These are phyloP conservation scores for Patella depressa DNA, from an alignment of 2,888 invertebrate species.

Conservation along the genomic window DNA sequence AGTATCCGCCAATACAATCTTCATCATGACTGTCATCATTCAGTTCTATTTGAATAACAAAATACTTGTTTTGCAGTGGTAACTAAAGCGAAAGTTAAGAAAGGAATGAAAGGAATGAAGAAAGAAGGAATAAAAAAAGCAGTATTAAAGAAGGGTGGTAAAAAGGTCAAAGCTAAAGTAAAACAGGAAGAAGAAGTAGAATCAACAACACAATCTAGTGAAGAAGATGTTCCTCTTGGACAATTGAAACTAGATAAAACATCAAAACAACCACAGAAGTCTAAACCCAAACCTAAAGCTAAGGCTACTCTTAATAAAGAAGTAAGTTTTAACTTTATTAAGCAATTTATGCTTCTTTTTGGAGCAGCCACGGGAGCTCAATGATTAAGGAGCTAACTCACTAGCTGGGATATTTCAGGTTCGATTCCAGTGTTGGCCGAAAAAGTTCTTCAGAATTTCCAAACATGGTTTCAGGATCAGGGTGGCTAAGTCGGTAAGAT, in stretches of 20 bases:
- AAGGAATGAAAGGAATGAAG: not conserved
- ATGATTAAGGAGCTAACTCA: no score
- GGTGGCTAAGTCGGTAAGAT: no score
- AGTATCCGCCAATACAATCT: no score
- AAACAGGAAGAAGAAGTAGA: not conserved
- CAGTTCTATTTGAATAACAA: no score
- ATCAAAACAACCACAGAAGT: not conserved
- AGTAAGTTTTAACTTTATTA: not conserved
- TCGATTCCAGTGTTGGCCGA: no score
- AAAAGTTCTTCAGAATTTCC: no score
- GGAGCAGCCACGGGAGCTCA: no score
- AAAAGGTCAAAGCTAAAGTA: not conserved
- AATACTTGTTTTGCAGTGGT: no score
- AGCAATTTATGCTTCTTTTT: no score
- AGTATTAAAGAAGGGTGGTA: not conserved
- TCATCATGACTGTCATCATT: no score
- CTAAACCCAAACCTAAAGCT: not conserved
- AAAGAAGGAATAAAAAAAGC: slow-evolving; percentile 14
- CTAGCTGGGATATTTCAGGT: no score
- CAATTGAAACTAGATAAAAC: not conserved
- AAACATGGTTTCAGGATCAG: no score
- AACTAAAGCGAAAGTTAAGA: not conserved
- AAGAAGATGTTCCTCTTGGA: slow-evolving; percentile 1
- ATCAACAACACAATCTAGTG: not conserved
- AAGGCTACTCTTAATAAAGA: not conserved